Conservation (phyloP, 2,113 vertebrate species). For the Odobenus rosmarus region DNA sequence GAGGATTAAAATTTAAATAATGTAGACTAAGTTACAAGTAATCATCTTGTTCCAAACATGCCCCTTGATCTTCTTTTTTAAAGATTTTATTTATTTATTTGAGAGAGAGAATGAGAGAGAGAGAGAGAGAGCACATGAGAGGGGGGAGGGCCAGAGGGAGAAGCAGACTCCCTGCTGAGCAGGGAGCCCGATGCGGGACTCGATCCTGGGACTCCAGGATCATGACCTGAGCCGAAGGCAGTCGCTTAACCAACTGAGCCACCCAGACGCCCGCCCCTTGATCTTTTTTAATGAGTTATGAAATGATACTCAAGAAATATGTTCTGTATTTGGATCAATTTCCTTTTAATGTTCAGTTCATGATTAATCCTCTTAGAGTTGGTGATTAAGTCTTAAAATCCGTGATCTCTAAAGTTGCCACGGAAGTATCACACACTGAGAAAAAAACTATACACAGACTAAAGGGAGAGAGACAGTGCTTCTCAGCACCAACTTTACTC, state of each 20-base stretch:
- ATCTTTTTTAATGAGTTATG: slow-evolving; percentile 30
- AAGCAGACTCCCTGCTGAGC: no score
- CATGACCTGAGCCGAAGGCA: no score
- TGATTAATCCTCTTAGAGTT: slow-evolving; percentile 57
- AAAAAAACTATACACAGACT: background rate
- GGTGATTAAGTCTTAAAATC: slow-evolving; percentile 47
- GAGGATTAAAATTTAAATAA: background rate
- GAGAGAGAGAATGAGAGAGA: no score
- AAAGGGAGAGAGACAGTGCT: background rate
- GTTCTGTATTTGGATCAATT: background rate
- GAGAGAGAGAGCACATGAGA: no score
- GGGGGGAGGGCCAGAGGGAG: no score
- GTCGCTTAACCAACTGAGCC: no score
- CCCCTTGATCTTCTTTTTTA: background rate
- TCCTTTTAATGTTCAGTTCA: slow-evolving; percentile 36
- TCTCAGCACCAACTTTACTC: background rate
- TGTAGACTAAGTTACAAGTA: background rate
- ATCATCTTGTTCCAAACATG: background rate
- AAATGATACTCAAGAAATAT: slow-evolving; percentile 26
- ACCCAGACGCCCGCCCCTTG: background rate
- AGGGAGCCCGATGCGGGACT: no score
- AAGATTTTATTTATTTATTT: no score
- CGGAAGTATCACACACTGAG: background rate
- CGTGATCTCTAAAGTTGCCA: slow-evolving; percentile 19
- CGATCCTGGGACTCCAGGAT: no score